A percentile compares a stretch with the other conserved stretches of the same genome.
phyloP scores from a whole-genome alignment of 2,888 invertebrate species.

The Metallyticus violacea region DNA sequence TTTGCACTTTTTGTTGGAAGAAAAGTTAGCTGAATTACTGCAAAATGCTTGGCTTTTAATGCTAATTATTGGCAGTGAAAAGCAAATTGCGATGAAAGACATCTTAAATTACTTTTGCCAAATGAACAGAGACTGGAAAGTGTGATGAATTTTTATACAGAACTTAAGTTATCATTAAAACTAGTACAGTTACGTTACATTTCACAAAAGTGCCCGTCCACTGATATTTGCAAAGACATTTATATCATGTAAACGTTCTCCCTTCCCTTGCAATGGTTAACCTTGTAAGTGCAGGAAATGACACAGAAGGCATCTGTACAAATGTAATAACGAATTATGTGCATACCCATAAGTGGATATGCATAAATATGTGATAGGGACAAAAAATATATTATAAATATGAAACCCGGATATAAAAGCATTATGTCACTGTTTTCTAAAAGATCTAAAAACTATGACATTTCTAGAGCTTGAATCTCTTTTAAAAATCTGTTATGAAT shows the following conservation, averaged over 20 bases:
- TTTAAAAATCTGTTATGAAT: neutral
- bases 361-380: no score
- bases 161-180: no score
- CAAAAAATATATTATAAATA: neutral
- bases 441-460: neutral
- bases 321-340: neutral
- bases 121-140: no score
- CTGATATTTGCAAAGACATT: neutral
- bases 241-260: no score
- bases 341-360: no score
- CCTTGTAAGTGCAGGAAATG: neutral
- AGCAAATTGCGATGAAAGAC: no score
- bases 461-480: neutral
- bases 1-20: neutral
- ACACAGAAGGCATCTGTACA: neutral
- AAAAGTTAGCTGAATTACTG: no score
- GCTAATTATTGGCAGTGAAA: no score
- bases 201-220: neutral
- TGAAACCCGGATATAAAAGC: neutral
- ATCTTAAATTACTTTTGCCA: no score
- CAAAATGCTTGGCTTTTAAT: no score
- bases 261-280: neutral
- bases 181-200: no score
- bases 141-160: no score
- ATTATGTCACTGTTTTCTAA: neutral